Evolutionary conservation across 2,888 invertebrate genomes (phyloP).

Genomic region (Acronicta psi): DNA sequence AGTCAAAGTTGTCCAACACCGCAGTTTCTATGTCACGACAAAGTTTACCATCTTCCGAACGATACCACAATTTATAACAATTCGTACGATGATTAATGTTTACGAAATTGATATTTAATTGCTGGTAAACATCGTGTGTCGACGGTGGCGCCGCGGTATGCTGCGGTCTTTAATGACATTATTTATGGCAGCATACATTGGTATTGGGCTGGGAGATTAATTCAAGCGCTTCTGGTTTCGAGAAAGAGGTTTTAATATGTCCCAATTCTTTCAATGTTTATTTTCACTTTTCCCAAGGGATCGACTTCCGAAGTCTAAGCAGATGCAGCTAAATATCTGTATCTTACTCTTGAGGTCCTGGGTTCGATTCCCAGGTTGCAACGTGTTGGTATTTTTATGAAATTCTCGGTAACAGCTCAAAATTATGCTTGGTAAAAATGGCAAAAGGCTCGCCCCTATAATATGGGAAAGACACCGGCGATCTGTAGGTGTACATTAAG

Average conservation of each 20-base stretch:
- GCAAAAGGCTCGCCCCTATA: too few species aligned
- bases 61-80: constrained; percentile 67
- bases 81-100: constrained; percentile 78
- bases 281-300: too few species aligned
- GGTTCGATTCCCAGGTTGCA: too few species aligned
- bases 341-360: too few species aligned
- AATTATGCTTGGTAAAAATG: too few species aligned
- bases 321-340: too few species aligned
- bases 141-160: constrained; percentile 61
- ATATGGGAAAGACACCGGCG: too few species aligned
- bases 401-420: too few species aligned
- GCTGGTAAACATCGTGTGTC: constrained; percentile 69
- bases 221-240: constrained; percentile 24
- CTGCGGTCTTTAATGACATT: constrained; percentile 66
- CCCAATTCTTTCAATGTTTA: too few species aligned
- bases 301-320: too few species aligned
- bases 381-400: too few species aligned
- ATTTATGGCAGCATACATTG: constrained; percentile 65
- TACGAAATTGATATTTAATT: constrained; percentile 84
- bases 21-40: constrained; percentile 37
- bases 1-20: constrained; percentile 14
- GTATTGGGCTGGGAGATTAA: constrained; percentile 35
- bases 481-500: too few species aligned
- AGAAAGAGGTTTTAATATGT: neutral
- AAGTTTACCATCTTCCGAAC: constrained; percentile 49